These are phyloP conservation scores for Lasioglossum calceatum DNA, from an alignment of 2,888 invertebrate genomes.

Conservation along the genomic window DNA sequence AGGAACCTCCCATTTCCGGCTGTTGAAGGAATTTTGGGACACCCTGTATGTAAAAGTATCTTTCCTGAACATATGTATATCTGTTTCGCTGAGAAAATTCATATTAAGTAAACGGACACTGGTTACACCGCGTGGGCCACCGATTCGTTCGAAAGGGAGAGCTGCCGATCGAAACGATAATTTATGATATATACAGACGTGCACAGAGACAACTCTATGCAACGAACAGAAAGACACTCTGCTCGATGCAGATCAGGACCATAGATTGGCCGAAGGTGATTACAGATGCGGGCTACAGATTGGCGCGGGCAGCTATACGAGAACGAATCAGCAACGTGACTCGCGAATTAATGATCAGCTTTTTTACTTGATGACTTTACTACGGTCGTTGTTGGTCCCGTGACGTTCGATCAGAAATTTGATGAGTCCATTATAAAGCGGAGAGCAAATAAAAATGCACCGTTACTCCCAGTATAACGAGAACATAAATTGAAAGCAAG, in stretches of 20 bases:
- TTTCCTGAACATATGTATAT: too few relatives aligned
- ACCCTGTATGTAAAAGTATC: neutral
- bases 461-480: neutral
- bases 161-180: conserved; percentile 38
- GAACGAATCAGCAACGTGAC: conserved; percentile 68
- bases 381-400: conserved; percentile 32
- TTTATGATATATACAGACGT: conserved; percentile 35
- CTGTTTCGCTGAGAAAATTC: too few relatives aligned
- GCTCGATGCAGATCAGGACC: conserved; percentile 49
- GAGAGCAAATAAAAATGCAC: conserved; percentile 20
- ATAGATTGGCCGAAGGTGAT: conserved; percentile 58
- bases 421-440: conserved; percentile 24
- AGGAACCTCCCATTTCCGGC: too few relatives aligned
- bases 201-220: conserved; percentile 45
- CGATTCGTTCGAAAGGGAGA: neutral
- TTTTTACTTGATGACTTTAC: conserved; percentile 57
- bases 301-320: conserved; percentile 44
- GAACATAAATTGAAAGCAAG: neutral
- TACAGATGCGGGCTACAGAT: conserved; percentile 64
- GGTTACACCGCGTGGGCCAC: neutral
- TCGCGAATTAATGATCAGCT: conserved; percentile 62
- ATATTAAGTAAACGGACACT: too few relatives aligned
- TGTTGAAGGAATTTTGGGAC: too few relatives aligned
- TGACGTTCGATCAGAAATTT: conserved; percentile 50
- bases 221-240: conserved; percentile 24